Conservation (phyloP, 2,113 vertebrate genomes). For the Psophia crepitans region DNA sequence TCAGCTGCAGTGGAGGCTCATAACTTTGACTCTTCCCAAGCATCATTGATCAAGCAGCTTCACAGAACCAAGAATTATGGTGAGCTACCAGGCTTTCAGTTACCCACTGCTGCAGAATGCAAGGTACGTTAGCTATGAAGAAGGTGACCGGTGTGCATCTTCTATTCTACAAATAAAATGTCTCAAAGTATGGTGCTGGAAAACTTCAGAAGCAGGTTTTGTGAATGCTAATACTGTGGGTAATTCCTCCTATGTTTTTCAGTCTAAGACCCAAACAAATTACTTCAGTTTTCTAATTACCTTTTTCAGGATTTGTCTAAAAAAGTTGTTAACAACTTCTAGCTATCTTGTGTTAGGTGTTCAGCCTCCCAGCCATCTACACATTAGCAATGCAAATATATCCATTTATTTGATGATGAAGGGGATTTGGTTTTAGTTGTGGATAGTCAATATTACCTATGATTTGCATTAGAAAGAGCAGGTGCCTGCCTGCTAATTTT, state of each 20-base stretch:
- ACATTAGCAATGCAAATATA: neutral
- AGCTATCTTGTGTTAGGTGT: neutral
- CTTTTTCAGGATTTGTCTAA: neutral
- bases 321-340: neutral
- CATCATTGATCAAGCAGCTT: neutral
- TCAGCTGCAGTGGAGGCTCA: neutral
- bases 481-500: constrained; percentile 56
- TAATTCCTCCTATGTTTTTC: neutral
- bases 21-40: constrained; percentile 14
- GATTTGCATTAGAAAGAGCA: constrained; percentile 42
- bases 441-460: neutral
- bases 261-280: neutral
- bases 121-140: neutral
- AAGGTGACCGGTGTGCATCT: neutral
- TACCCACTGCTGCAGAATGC: neutral
- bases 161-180: neutral
- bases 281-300: neutral
- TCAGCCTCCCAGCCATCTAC: neutral
- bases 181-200: neutral
- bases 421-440: neutral
- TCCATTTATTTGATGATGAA: neutral
- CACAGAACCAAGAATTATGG: neutral
- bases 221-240: neutral
- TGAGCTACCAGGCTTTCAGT: neutral
- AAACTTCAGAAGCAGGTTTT: neutral